Evolutionary conservation across 2,113 vertebrate species (phyloP).

Genomic region (Laterallus jamaicensis): DNA sequence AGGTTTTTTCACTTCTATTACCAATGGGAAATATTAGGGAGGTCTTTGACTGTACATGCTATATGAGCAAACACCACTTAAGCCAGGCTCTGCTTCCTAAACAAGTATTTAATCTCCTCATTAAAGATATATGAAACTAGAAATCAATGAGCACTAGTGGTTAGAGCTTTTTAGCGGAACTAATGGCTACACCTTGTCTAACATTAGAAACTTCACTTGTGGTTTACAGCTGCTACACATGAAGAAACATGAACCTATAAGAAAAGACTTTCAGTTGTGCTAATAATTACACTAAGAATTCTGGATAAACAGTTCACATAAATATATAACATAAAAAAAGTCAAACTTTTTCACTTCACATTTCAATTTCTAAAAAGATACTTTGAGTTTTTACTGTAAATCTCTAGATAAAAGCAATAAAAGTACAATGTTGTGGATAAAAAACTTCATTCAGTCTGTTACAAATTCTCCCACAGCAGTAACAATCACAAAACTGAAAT

Average conservation of each 20-base stretch:
- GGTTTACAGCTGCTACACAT: conserved; percentile 84
- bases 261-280: conserved; percentile 51
- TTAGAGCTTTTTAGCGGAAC: conserved; percentile 85
- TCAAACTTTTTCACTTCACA: conserved; percentile 46
- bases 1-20: conserved; percentile 55
- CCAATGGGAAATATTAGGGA: conserved; percentile 81
- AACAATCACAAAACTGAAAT: conserved; percentile 34
- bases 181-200: conserved; percentile 95
- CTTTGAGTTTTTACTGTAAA: conserved; percentile 4
- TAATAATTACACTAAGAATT: conserved; percentile 63
- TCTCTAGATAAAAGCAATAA: conserved; percentile 57
- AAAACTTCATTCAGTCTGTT: conserved; percentile 1
- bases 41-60: conserved; percentile 79
- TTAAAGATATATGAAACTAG: conserved; percentile 99
- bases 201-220: conserved; percentile 86
- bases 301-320: conserved; percentile 61
- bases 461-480: conserved; percentile 32
- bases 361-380: conserved; percentile 54
- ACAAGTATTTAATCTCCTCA: conserved; percentile 99
- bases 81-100: conserved; percentile 91
- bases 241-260: conserved; percentile 74
- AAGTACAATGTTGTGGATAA: conserved; percentile 23
- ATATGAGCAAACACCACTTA: conserved; percentile 85
- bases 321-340: conserved; percentile 34
- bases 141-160: conserved; percentile 90